Conservation (phyloP, 2,888 invertebrate genomes). For the Platycheirus rosarum region DNA sequence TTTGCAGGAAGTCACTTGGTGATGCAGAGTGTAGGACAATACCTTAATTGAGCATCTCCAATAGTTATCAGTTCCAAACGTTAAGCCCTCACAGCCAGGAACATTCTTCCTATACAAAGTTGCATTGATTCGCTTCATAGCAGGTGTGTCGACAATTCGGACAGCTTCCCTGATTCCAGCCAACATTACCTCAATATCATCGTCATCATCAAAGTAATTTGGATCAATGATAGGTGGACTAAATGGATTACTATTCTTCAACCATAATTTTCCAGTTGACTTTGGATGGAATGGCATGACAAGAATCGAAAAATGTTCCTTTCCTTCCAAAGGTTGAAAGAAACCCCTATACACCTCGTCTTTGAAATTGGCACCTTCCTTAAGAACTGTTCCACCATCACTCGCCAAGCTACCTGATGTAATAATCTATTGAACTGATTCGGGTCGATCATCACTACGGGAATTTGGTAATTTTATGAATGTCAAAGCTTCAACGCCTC, state of each 20-base stretch:
- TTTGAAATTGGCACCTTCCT: constrained; percentile 84
- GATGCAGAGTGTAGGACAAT: constrained; percentile 85
- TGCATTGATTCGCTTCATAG: constrained; percentile 85
- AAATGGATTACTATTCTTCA: constrained; percentile 89
- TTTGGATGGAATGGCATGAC: constrained; percentile 88
- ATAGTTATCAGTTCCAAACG: constrained; percentile 85
- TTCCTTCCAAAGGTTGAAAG: background rate
- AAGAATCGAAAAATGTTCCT: constrained; percentile 85
- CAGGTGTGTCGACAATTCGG: constrained; percentile 83
- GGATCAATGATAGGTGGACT: constrained; percentile 90
- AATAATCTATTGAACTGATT: constrained; percentile 87
- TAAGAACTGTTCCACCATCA: constrained; percentile 84
- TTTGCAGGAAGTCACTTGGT: constrained; percentile 86
- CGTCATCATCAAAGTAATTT: constrained; percentile 89
- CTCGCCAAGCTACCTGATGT: constrained; percentile 85
- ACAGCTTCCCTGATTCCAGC: constrained; percentile 86
- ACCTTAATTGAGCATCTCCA: constrained; percentile 87
- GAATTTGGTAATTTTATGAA: constrained; percentile 85
- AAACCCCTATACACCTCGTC: constrained; percentile 84
- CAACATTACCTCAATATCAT: constrained; percentile 85
- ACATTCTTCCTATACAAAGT: constrained; percentile 83
- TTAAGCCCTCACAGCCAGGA: constrained; percentile 83
- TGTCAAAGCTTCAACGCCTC: constrained; percentile 85
- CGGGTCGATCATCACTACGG: constrained; percentile 83
- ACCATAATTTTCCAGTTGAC: constrained; percentile 87